Percentiles rank a stretch among this genome's conserved stretches.
Evolutionary conservation across 2,888 invertebrate species (phyloP).

Genomic region (Trissolcus japonicus): DNA sequence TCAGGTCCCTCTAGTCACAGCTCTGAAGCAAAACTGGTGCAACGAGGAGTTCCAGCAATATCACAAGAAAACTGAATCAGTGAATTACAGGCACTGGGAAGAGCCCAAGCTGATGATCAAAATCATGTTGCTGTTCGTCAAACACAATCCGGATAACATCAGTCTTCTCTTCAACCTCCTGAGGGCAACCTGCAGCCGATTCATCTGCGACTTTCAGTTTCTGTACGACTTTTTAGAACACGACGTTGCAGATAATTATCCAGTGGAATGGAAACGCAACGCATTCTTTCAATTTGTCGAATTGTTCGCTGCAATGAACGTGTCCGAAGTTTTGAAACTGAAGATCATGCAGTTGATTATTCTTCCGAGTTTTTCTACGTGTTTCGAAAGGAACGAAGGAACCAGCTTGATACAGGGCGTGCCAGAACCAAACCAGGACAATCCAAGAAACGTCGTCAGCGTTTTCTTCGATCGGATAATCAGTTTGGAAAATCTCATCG

Average conservation of each 20-base stretch:
- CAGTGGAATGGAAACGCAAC: slow-evolving; percentile 95
- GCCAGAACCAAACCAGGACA: slow-evolving; percentile 90
- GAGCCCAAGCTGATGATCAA: slow-evolving; percentile 94
- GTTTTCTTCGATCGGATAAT: slow-evolving; percentile 95
- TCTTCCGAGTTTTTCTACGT: slow-evolving; percentile 95
- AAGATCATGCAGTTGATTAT: slow-evolving; percentile 94
- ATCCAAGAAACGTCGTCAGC: slow-evolving; percentile 93
- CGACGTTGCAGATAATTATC: slow-evolving; percentile 91
- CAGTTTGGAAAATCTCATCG: slow-evolving; percentile 94
- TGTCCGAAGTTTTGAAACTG: slow-evolving; percentile 92
- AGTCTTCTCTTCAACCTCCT: slow-evolving; percentile 94
- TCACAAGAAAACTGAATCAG: slow-evolving; percentile 87
- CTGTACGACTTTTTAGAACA: slow-evolving; percentile 91
- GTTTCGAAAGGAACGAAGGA: slow-evolving; percentile 93
- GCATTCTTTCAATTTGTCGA: slow-evolving; percentile 98
- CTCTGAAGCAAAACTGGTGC: slow-evolving; percentile 91
- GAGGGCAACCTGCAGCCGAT: slow-evolving; percentile 90
- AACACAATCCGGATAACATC: slow-evolving; percentile 91
- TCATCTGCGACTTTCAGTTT: slow-evolving; percentile 95
- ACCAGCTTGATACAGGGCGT: slow-evolving; percentile 91
- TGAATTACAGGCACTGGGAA: slow-evolving; percentile 94
- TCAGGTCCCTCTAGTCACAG: slow-evolving; percentile 86
- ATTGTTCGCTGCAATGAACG: slow-evolving; percentile 85
- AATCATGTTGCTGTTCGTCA: slow-evolving; percentile 92
- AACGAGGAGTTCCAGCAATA: slow-evolving; percentile 86